Base-by-base conservation (phyloP, 92 coral and sea anemone genomes). In the Epizoanthus rinbou region DNA sequence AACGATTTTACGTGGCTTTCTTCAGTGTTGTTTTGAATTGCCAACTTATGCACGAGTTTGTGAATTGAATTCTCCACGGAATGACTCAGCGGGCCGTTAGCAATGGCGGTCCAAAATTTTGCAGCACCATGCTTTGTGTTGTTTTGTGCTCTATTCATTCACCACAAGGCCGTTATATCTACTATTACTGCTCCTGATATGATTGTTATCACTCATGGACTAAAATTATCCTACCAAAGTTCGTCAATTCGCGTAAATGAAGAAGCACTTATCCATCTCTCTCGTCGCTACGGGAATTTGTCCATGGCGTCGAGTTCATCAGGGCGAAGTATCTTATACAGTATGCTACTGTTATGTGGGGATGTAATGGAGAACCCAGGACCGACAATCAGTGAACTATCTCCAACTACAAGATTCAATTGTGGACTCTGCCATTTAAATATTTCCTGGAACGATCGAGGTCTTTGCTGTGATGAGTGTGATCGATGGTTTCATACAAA, bases 381-480 rank as follows among this genome's bases (percentile, higher is more conserved):
- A 11, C 79, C 56, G 4, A 43, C 21, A 2, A 45, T 73, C 56
- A 24, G 14, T n/a, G 56, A 73, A 5, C 25, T 5, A 33, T 33
- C 78, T 18, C 78, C 57, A 31, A 17, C 57, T 72, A 52, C 43
- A 21, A 73, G 60, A 57, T 73, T 73, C 79, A 73, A 1, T 45
- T 73, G 79, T 45, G 79, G 79, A 22, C 59, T 73, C 56, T 43
- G 79, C 57, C 16, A 45, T 45, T 33, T 35, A 22, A 45, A 73
- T 43, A 19, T 74, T 31, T 74, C 58, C 39, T 74, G 80, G 80
- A 74, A 24, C n/a, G n/a, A n/a, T n/a, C n/a, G n/a, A n/a, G n/a
- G n/a, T n/a, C n/a, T n/a, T n/a, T 74, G 80, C 64, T 74, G 80
- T 33, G 80, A 74, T 19, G 39, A 47, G 33, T 74, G 80, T 50